These are phyloP conservation scores for Epistrophe eligans DNA, from an alignment of 2,888 invertebrate genomes.

Conservation along the genomic window DNA sequence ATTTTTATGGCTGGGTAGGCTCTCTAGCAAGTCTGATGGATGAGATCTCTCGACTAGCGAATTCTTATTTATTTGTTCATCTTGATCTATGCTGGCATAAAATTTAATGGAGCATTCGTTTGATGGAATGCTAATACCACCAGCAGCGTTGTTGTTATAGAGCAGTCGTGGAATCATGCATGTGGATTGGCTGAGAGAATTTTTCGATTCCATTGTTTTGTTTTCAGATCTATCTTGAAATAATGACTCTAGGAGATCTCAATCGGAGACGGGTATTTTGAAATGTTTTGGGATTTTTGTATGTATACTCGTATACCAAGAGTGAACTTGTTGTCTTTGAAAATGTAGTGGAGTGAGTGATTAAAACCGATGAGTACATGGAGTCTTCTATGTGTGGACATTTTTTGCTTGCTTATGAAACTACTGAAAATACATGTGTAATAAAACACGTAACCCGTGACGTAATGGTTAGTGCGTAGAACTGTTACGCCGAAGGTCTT, in stretches of 20 bases:
- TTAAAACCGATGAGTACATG: constrained; percentile 13
- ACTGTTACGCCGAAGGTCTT: no score
- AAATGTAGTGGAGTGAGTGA: constrained; percentile 43
- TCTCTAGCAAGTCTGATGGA: constrained; percentile 59
- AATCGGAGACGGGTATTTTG: constrained; percentile 61
- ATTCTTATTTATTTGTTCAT: constrained; percentile 82
- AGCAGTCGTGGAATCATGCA: constrained; percentile 7
- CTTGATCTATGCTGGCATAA: constrained; percentile 81
- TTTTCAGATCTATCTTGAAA: constrained; percentile 45
- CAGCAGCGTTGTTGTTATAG: constrained; percentile 35
- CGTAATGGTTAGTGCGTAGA: no score
- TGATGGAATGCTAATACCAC: constrained; percentile 69
- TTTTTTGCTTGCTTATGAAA: constrained; percentile 6
- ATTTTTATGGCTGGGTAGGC: constrained; percentile 80
- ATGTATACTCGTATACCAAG: neutral
- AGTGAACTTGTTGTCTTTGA: constrained; percentile 72
- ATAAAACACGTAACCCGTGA: no score
- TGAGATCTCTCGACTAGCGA: constrained; percentile 51
- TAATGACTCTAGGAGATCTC: constrained; percentile 41
- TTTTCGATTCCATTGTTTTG: constrained; percentile 56
- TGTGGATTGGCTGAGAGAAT: constrained; percentile 52
- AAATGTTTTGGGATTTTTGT: constrained; percentile 53
- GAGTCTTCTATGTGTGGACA: constrained; percentile 26
- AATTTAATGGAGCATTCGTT: constrained; percentile 81
- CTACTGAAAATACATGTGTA: neutral